Conservation (phyloP, 2,113 vertebrate species). For the Nematolebias whitei region DNA sequence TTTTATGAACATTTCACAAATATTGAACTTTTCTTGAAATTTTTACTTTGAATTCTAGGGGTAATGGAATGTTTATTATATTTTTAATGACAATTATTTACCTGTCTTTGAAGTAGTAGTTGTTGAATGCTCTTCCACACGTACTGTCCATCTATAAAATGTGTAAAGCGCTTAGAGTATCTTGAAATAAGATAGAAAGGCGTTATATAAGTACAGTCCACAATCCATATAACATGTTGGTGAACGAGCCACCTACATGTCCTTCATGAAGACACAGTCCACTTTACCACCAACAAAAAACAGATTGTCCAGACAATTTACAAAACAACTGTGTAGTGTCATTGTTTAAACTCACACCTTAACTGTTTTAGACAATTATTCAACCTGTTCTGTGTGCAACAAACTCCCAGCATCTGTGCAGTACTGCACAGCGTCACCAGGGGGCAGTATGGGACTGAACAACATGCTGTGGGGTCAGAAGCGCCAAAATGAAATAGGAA, state of each 20-base stretch:
- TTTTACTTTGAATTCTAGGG: no score
- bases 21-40: no score
- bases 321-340: background rate
- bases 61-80: no score
- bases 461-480: slow-evolving; percentile 46
- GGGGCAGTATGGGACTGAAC: slow-evolving; percentile 83
- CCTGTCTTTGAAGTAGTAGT: no score
- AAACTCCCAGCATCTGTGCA: slow-evolving; percentile 31
- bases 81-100: no score
- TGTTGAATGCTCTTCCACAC: background rate
- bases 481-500: slow-evolving; percentile 55
- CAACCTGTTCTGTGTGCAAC: slow-evolving; percentile 33
- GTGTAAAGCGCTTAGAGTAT: no score
- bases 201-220: no score
- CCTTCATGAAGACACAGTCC: background rate
- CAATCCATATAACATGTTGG: background rate
- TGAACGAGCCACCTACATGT: background rate
- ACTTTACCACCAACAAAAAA: slow-evolving; percentile 17
- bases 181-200: no score
- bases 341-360: slow-evolving; percentile 12
- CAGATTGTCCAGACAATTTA: background rate
- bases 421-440: slow-evolving; percentile 62
- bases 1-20: no score
- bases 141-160: background rate
- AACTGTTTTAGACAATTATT: slow-evolving; percentile 24